These are phyloP conservation scores for Microplitis deprimator DNA, from an alignment of 2,888 invertebrate genomes.

Conservation along the genomic window DNA sequence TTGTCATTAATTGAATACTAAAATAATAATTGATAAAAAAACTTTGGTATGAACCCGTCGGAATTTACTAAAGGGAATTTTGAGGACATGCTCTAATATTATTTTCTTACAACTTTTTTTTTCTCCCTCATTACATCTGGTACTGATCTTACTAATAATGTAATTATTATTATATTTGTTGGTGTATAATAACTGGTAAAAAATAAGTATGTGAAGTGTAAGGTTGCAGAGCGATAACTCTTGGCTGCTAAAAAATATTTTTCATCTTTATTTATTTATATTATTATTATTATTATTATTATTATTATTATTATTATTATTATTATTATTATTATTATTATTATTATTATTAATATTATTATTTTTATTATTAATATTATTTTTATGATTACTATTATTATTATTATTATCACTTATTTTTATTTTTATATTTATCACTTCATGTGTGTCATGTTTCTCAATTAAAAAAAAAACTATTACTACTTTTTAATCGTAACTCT, in stretches of 20 bases:
- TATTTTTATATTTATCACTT: slow-evolving; percentile 31
- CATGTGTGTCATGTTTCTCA: slow-evolving; percentile 7
- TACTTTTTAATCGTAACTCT: slow-evolving; percentile 39
- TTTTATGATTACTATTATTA: no score
- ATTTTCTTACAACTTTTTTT: no score
- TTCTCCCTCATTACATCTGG: no score
- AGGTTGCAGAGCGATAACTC: slow-evolving; percentile 38
- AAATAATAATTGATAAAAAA: no score
- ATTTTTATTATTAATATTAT: no score
- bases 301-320: no score
- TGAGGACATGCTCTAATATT: no score
- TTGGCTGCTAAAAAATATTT: slow-evolving; percentile 37
- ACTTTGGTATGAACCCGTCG: no score
- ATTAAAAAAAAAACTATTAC: slow-evolving; percentile 20
- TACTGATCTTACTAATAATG: neutral
- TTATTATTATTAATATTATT: no score
- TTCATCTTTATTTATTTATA: slow-evolving; percentile 28
- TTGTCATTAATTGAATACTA: neutral
- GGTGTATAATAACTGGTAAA: neutral
- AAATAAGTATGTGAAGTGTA: slow-evolving; percentile 25
- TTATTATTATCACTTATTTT: slow-evolving; percentile 24
- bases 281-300: no score
- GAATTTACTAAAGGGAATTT: no score
- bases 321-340: no score
- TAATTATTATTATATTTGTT: neutral